Percentiles rank a stretch among this genome's conserved stretches.
These are phyloP conservation scores for Hirudo medicinalis DNA, from an alignment of 1,140 invertebrate genomes.

Conservation along the genomic window DNA sequence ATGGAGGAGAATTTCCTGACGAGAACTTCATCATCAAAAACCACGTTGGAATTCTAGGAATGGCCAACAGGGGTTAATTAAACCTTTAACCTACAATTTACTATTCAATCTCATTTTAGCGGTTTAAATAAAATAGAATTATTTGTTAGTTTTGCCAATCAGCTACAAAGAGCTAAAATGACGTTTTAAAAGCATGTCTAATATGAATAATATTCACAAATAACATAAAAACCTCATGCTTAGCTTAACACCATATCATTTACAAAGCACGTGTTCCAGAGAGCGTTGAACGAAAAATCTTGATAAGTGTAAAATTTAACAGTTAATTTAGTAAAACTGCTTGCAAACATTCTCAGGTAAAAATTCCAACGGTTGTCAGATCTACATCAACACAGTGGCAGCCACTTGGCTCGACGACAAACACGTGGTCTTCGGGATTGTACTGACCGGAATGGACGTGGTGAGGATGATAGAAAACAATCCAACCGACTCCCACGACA, in stretches of 20 bases:
- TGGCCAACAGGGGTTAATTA: slow-evolving; percentile 19
- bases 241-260: too few species aligned
- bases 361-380: slow-evolving; percentile 51
- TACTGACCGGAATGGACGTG: slow-evolving; percentile 81
- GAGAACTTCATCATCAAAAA: slow-evolving; percentile 91
- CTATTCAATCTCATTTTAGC: too few species aligned
- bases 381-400: slow-evolving; percentile 50
- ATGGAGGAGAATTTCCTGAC: slow-evolving; percentile 82
- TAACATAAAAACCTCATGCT: too few species aligned
- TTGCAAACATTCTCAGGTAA: slow-evolving; percentile 28
- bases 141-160: too few species aligned
- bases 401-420: slow-evolving; percentile 59
- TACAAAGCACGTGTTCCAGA: too few species aligned
- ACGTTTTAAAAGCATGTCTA: too few species aligned
- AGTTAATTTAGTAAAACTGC: too few species aligned
- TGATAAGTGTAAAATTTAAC: too few species aligned
- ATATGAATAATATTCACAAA: too few species aligned
- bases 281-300: too few species aligned
- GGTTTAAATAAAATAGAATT: too few species aligned
- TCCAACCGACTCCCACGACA: slow-evolving; percentile 34
- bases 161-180: too few species aligned
- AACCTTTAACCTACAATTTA: not conserved
- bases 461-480: slow-evolving; percentile 41
- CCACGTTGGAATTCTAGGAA: slow-evolving; percentile 56
- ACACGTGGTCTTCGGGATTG: slow-evolving; percentile 91